These are phyloP conservation scores for Candidula unifasciata DNA, from an alignment of 2,888 invertebrate species.

Conservation along the genomic window DNA sequence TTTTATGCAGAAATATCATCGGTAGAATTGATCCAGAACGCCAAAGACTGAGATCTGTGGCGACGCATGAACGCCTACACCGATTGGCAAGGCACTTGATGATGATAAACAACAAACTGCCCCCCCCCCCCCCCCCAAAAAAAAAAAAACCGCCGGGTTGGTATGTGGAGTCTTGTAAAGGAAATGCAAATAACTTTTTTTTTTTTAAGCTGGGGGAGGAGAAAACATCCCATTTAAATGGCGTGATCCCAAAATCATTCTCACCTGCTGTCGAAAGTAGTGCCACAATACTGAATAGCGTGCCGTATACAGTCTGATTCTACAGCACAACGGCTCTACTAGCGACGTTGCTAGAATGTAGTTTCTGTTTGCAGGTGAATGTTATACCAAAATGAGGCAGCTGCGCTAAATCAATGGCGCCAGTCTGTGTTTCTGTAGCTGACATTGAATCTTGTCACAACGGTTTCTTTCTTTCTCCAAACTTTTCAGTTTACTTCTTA, in stretches of 20 bases:
- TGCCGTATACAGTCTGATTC: too few relatives aligned
- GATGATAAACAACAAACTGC: too few relatives aligned
- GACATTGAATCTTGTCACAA: slow-evolving; percentile 38
- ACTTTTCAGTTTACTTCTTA: slow-evolving; percentile 32
- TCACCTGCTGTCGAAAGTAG: slow-evolving; percentile 5
- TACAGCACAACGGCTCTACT: not conserved
- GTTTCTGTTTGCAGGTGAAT: slow-evolving; percentile 30
- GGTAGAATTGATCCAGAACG: too few relatives aligned
- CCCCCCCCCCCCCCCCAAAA: too few relatives aligned
- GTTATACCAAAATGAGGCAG: slow-evolving; percentile 18
- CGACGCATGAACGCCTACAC: too few relatives aligned
- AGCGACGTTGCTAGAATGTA: not conserved
- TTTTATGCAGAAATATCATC: too few relatives aligned
- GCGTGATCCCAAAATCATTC: not conserved
- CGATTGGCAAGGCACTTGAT: too few relatives aligned
- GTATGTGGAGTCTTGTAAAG: too few relatives aligned
- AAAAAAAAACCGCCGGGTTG: too few relatives aligned
- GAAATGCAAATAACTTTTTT: too few relatives aligned
- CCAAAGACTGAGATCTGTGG: too few relatives aligned
- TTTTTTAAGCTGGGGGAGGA: too few relatives aligned
- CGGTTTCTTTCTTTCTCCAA: not conserved
- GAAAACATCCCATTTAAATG: slow-evolving; percentile 3
- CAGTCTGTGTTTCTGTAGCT: slow-evolving; percentile 38
- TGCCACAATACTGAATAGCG: not conserved
- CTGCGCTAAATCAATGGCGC: slow-evolving; percentile 37